Evolutionary conservation across 2,113 vertebrate genomes (phyloP).

Genomic region (Dromiciops gliroides): DNA sequence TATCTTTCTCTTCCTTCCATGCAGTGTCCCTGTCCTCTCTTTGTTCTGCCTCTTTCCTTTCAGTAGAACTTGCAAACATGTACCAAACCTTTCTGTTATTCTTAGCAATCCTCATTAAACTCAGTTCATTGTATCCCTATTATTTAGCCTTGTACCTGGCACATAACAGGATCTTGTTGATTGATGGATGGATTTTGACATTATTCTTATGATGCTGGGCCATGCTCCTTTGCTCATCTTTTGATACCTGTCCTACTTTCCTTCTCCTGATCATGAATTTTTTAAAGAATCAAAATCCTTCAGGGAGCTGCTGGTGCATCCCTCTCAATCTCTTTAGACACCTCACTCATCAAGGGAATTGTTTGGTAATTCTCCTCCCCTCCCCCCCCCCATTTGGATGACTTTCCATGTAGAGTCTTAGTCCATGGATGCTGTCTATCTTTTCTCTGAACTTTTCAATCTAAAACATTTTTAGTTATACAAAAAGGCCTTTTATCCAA

Average conservation of each 20-base stretch:
- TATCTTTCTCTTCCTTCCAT: not conserved
- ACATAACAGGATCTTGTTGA: not conserved
- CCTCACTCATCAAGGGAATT: not conserved
- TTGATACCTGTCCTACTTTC: not conserved
- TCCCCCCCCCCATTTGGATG: not conserved
- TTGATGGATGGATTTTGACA: not conserved
- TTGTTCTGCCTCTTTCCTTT: not conserved
- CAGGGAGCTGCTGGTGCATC: not conserved
- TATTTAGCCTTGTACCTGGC: not conserved
- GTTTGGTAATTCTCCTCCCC: not conserved
- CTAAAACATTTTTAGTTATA: not conserved
- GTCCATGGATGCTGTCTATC: not conserved
- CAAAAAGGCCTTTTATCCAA: conserved; percentile 1
- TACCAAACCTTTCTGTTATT: not conserved
- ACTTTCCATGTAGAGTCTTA: not conserved
- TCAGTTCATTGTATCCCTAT: not conserved
- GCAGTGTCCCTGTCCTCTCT: not conserved
- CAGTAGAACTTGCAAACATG: not conserved
- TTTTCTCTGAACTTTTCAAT: not conserved
- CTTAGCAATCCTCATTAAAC: not conserved
- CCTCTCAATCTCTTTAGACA: not conserved
- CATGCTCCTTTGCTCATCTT: not conserved
- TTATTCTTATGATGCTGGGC: not conserved
- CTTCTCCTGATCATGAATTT: not conserved
- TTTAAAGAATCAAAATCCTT: not conserved